These are phyloP conservation scores for Trichonephila clavata DNA, from an alignment of 1,140 invertebrate genomes.

Conservation along the genomic window DNA sequence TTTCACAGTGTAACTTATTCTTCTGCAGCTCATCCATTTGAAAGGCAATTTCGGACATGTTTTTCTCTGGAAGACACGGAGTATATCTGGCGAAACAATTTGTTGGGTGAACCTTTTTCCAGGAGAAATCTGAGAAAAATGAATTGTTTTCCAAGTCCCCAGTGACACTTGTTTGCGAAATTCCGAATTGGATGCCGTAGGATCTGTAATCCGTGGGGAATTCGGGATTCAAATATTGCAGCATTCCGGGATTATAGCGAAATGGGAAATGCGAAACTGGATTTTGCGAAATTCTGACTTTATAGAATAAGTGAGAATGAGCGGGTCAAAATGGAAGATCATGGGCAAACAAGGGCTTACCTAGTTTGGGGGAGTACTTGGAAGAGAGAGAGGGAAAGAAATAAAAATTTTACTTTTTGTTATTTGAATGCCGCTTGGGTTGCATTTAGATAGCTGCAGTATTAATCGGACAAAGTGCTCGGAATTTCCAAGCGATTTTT, in stretches of 20 bases:
- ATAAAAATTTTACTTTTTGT: no score
- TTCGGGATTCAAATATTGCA: constrained; percentile 30
- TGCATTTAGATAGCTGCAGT: no score
- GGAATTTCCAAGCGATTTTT: no score
- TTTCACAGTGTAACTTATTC: constrained; percentile 34
- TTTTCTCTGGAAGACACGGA: background rate
- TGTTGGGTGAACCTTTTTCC: background rate
- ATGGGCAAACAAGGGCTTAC: background rate
- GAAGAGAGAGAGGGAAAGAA: background rate
- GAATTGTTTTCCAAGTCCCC: constrained; percentile 34
- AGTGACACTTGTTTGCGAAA: constrained; percentile 26
- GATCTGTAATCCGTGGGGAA: background rate
- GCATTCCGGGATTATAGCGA: constrained; percentile 17
- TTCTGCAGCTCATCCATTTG: constrained; percentile 9
- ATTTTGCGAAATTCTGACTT: constrained; percentile 14
- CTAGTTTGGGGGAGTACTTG: background rate
- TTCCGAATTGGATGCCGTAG: constrained; percentile 14
- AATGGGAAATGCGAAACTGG: background rate
- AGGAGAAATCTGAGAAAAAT: constrained; percentile 55
- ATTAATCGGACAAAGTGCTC: no score
- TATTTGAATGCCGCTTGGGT: no score
- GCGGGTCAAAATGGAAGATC: background rate
- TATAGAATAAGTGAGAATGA: constrained; percentile 22
- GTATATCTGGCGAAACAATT: constrained; percentile 54
- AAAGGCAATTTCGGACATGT: constrained; percentile 54